phyloP scores from a whole-genome alignment of 2,113 vertebrate genomes.

The Nesogale talazaci region DNA sequence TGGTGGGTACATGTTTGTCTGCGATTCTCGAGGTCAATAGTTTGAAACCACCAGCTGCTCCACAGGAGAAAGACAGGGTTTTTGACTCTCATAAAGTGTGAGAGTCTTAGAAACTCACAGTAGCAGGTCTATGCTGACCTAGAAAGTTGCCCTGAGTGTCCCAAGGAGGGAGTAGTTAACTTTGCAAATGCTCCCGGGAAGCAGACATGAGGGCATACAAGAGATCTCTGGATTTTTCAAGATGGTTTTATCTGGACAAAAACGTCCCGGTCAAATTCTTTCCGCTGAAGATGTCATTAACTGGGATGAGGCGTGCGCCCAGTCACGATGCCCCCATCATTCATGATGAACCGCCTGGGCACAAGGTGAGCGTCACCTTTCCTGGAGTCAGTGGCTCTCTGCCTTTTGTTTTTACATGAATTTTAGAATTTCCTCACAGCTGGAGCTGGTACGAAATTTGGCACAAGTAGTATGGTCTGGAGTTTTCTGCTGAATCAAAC shows the following conservation, averaged over 20 bases:
- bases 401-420: constrained; percentile 43
- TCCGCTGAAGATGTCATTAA: neutral
- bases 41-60: no score
- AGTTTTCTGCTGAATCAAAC: neutral
- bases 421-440: constrained; percentile 31
- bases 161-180: neutral
- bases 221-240: neutral
- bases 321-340: neutral
- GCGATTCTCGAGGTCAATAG: no score
- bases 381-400: constrained; percentile 7
- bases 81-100: no score
- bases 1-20: no score
- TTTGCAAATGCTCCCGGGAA: neutral
- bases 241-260: neutral
- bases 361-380: neutral
- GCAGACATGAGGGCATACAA: neutral
- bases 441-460: neutral
- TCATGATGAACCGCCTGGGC: neutral
- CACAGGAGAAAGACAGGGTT: no score
- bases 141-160: no score
- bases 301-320: neutral
- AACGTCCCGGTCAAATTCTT: neutral
- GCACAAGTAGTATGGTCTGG: neutral
- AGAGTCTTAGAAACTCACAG: no score
- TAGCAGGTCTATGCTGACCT: no score